phyloP scores from a whole-genome alignment of 2,113 vertebrate species.

The Ochotona princeps region DNA sequence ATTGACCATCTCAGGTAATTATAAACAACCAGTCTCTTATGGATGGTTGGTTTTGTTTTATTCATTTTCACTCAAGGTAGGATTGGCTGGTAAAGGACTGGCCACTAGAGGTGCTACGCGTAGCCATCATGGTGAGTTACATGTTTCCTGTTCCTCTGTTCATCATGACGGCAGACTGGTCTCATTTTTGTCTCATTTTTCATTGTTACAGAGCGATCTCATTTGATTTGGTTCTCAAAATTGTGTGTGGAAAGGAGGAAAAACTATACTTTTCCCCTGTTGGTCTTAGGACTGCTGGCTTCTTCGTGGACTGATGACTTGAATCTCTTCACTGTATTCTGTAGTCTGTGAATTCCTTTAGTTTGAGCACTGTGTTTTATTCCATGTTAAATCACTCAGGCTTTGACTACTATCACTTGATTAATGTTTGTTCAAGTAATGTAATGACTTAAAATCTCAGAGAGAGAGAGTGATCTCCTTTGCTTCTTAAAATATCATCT shows the following conservation, averaged over 20 bases:
- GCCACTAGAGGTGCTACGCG: background rate
- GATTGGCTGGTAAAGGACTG: background rate
- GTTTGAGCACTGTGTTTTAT: background rate
- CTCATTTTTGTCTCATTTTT: background rate
- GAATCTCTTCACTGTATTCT: background rate
- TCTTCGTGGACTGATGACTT: background rate
- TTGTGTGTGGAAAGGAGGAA: background rate
- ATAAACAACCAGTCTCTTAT: too few relatives aligned
- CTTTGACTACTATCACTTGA: background rate
- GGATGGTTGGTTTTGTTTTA: background rate
- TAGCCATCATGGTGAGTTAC: background rate
- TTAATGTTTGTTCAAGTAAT: background rate
- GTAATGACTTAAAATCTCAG: slow-evolving; percentile 1
- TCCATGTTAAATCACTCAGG: background rate
- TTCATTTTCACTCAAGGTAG: background rate
- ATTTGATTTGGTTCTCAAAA: background rate
- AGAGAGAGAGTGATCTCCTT: background rate
- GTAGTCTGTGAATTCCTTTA: background rate
- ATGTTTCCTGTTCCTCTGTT: background rate
- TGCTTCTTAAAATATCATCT: background rate
- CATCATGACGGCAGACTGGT: background rate
- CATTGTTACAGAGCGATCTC: background rate
- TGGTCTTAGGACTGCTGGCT: background rate
- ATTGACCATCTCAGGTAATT: too few relatives aligned
- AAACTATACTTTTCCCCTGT: background rate